Evolutionary conservation across 1,140 invertebrate species (phyloP), one percentile per base, ranked within the genome.

Genomic region (Hylyphantes graminicola): DNA sequence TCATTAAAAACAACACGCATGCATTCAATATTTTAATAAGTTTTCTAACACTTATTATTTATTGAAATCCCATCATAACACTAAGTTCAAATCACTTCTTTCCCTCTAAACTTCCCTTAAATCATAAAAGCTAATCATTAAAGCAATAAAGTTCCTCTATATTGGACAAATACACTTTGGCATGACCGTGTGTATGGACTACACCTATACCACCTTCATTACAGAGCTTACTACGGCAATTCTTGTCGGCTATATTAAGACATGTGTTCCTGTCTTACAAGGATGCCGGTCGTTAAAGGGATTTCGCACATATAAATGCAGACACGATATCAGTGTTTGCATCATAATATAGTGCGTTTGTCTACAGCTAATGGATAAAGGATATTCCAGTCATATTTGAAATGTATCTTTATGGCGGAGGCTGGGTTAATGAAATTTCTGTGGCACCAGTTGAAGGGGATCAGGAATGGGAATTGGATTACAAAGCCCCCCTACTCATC

Each of bases 381-480:
- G 74, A 59, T 76, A 64, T 76, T 76, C 57, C 8, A 61, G 74
- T 76, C 59, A 61, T 76, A 63, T 61, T 76, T 61, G 74, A 78
- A 78, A 78, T 78, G 63, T 65, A 78, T 78, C 76, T 65, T 78
- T 78, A 78, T 67, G 76, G 67, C 61, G 48, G 61, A 78, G 50
- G 65, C 53, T 78, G 17, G 61, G 54, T 64, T 78, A 67, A 65
- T 78, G 61, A 78, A 78, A 65, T 78, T 65, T 78, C 76, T 78
- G 67, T 78, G 76, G 63, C 76, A 78, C 51, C 76, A 78, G 63
- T 78, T 76, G 54, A 57, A 59, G 59, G 35, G 54, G 21, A 53
- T 55, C 57, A 11, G 17, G 17, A 19, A 50, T n/a, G 10, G n/a
- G 64, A 35, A 76, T 50, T 76, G 74, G 74, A 76, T 76, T 64